Conservation (phyloP, 2,888 invertebrate species). For the Metallyticus violacea region DNA sequence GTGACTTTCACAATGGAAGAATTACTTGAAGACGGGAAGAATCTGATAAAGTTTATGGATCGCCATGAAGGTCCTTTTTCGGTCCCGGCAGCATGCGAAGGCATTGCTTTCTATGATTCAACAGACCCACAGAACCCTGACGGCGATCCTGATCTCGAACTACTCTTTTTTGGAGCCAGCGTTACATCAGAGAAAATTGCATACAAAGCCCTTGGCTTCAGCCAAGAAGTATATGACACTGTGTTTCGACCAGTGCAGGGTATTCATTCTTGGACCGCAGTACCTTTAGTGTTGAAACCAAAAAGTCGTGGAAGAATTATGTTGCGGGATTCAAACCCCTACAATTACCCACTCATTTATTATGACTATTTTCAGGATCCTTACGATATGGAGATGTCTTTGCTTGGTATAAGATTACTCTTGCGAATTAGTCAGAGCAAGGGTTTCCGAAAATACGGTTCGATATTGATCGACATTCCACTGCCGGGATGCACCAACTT, state of each 20-base stretch:
- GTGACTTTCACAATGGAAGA: constrained; percentile 39
- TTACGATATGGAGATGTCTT: constrained; percentile 41
- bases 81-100: constrained; percentile 74
- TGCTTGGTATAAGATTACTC: constrained; percentile 38
- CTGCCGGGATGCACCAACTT: constrained; percentile 78
- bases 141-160: background rate
- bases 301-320: constrained; percentile 82
- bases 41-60: constrained; percentile 56
- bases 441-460: constrained; percentile 77
- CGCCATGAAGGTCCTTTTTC: constrained; percentile 69
- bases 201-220: constrained; percentile 41
- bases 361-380: constrained; percentile 83
- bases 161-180: background rate
- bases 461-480: constrained; percentile 72
- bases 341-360: constrained; percentile 78
- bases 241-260: constrained; percentile 48
- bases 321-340: constrained; percentile 75
- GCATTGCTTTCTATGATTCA: constrained; percentile 70
- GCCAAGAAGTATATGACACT: constrained; percentile 45
- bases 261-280: constrained; percentile 47
- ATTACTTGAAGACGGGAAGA: background rate
- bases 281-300: constrained; percentile 64
- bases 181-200: constrained; percentile 31
- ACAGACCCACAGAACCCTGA: constrained; percentile 49
- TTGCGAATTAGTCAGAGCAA: constrained; percentile 65